Evolutionary conservation across 2,797 vertebrate genomes (phyloP).

Genomic region (Lacerta bilineata): DNA sequence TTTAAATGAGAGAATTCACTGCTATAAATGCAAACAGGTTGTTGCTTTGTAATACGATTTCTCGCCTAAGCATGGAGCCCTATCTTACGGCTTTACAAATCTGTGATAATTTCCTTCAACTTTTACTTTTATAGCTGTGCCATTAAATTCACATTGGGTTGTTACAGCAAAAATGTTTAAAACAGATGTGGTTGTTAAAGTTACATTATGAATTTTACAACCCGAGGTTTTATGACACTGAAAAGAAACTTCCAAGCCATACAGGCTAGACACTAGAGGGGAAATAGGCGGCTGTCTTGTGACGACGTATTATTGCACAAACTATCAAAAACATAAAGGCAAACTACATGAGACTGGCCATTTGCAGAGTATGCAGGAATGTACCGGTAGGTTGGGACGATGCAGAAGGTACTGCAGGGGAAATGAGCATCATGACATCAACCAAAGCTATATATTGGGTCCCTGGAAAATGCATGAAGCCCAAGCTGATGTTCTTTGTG

Average conservation of each 20-base stretch:
- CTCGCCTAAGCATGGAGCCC: slow-evolving; percentile 79
- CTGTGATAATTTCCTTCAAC: slow-evolving; percentile 89
- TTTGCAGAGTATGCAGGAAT: not conserved
- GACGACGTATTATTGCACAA: slow-evolving; percentile 28
- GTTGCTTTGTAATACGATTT: slow-evolving; percentile 84
- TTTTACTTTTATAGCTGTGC: slow-evolving; percentile 83
- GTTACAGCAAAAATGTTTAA: slow-evolving; percentile 86
- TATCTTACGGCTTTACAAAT: slow-evolving; percentile 85
- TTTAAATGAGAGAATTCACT: slow-evolving; percentile 74
- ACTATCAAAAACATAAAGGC: slow-evolving; percentile 34
- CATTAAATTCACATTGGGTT: slow-evolving; percentile 86
- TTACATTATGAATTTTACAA: slow-evolving; percentile 87
- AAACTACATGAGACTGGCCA: slow-evolving; percentile 8
- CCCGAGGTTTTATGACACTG: slow-evolving; percentile 81
- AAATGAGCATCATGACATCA: not conserved
- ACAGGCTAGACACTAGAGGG: slow-evolving; percentile 74
- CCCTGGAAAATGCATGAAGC: not conserved
- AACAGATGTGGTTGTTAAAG: slow-evolving; percentile 88
- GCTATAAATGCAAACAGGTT: slow-evolving; percentile 76
- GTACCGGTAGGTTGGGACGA: slow-evolving; percentile 19
- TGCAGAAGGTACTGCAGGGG: not conserved
- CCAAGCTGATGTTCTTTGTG: slow-evolving; percentile 1
- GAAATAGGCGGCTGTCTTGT: slow-evolving; percentile 54
- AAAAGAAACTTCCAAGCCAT: slow-evolving; percentile 79
- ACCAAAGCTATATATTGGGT: not conserved